Conservation (phyloP, 2,797 vertebrate species). For the Scolopax bukidnonensis region DNA sequence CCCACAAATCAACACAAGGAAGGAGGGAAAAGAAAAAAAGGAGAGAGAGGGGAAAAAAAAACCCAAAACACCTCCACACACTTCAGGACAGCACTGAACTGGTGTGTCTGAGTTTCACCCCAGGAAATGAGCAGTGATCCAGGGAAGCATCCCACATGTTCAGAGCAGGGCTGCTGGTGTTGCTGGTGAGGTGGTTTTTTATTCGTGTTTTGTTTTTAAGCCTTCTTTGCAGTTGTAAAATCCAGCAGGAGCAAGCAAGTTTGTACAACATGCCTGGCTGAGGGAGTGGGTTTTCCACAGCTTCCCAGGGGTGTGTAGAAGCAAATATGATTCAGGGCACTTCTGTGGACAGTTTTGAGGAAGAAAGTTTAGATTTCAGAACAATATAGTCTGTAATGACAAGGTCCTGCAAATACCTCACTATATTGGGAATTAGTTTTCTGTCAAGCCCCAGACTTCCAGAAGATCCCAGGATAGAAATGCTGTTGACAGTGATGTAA, state of each 20-base stretch:
- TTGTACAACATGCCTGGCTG: not conserved
- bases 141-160: conserved; percentile 29
- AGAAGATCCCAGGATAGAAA: not conserved
- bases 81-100: conserved; percentile 7
- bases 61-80: not conserved
- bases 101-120: conserved; percentile 11
- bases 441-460: not conserved
- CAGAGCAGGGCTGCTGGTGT: conserved; percentile 8
- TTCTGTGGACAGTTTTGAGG: not conserved
- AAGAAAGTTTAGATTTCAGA: not conserved
- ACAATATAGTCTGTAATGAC: not conserved
- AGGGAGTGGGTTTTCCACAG: not conserved
- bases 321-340: not conserved
- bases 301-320: not conserved
- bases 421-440: not conserved
- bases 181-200: not conserved
- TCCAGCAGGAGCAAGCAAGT: conserved; percentile 21
- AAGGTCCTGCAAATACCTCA: not conserved
- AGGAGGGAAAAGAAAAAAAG: conserved; percentile 47
- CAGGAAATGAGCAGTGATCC: conserved; percentile 22
- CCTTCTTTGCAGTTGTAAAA: not conserved
- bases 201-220: not conserved
- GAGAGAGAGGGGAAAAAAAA: not conserved
- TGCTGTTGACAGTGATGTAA: not conserved
- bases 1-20: conserved; percentile 56